Base-by-base conservation (phyloP, 2,888 invertebrate genomes). In the Mylabris sibirica region DNA sequence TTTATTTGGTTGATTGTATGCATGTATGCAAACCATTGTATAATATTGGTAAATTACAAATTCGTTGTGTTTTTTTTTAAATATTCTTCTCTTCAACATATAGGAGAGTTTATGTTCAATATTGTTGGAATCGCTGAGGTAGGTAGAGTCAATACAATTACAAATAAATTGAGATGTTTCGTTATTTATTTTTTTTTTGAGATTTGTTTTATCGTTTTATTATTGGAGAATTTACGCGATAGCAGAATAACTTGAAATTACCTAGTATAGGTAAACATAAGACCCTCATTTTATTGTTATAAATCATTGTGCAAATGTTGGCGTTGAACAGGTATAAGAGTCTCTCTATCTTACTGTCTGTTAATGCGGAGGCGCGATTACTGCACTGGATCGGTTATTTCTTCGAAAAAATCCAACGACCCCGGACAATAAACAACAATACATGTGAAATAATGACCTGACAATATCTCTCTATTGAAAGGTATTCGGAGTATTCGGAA, bases 101-200 rank as follows among this genome's bases (percentile, higher is more conserved):
- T 20, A 20, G 49, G 20, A 73, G 76, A 79, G 81, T 82, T 81
- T 81, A 81, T 81, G 81, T 72, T 73, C 73, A 75, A 74, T 75
- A 9, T 49, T 49, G 75, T 74, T 74, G 75, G 72, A 75, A 76
- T 75, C 82, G 73, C 73, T 75, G 81, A 78, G 77, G 81, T 80
- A 82, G 81, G 81, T 82, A 80, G 9, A 74, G 71, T 69, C 75
- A 73, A 76, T 78, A 49, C 75, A 77, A 44, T 17, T 44, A 44
- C 44, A 79, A 79, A 80, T 79, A 79, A 80, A 82, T 82, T 81
- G 80, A 82, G 82, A 80, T 76, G 80, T 82, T 81, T 41, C 4
- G 5, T 11, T 20, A 0, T 9, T 9, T 49, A 11, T 20, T 71
- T 44, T 44, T 0, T 44, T 44, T 17, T 5, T 8, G n/a, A n/a